Evolutionary conservation across 2,797 vertebrate species (phyloP).

Genomic region (Triplophysa bombifrons): DNA sequence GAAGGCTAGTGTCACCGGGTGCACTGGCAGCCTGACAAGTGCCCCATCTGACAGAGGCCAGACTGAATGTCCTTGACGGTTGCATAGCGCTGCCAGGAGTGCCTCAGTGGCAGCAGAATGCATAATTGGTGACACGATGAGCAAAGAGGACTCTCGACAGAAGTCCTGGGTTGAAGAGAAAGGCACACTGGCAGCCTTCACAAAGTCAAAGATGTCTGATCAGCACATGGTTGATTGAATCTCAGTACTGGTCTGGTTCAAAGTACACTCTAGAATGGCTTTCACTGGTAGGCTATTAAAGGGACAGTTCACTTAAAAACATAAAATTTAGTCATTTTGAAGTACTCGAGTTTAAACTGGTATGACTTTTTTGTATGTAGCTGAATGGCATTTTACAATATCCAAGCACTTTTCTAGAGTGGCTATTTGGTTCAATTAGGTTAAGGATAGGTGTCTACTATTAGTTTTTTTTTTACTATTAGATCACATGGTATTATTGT

Average conservation of each 20-base stretch:
- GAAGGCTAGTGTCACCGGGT: slow-evolving; percentile 51
- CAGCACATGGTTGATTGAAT: slow-evolving; percentile 14
- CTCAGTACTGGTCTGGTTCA: neutral
- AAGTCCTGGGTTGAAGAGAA: slow-evolving; percentile 28
- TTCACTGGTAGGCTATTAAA: neutral
- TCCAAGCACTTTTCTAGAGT: neutral
- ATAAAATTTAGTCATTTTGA: neutral
- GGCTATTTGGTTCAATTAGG: neutral
- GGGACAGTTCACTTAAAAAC: neutral
- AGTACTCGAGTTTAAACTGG: neutral
- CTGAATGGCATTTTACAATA: neutral
- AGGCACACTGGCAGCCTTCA: slow-evolving; percentile 9
- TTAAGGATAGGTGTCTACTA: neutral
- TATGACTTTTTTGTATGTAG: neutral
- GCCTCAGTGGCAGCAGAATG: slow-evolving; percentile 32
- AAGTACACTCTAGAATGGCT: neutral
- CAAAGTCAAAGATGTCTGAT: slow-evolving; percentile 6
- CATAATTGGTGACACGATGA: slow-evolving; percentile 48
- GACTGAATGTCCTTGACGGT: slow-evolving; percentile 46
- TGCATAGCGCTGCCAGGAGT: slow-evolving; percentile 34
- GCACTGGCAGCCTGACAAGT: slow-evolving; percentile 46
- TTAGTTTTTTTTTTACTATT: too few relatives aligned
- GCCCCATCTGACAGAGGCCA: slow-evolving; percentile 43
- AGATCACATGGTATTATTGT: too few relatives aligned
- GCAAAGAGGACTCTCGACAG: slow-evolving; percentile 35